Percentiles rank a stretch among this genome's conserved stretches.
These are phyloP conservation scores for Protaetia brevitarsis DNA, from an alignment of 1,140 invertebrate genomes.

Conservation along the genomic window DNA sequence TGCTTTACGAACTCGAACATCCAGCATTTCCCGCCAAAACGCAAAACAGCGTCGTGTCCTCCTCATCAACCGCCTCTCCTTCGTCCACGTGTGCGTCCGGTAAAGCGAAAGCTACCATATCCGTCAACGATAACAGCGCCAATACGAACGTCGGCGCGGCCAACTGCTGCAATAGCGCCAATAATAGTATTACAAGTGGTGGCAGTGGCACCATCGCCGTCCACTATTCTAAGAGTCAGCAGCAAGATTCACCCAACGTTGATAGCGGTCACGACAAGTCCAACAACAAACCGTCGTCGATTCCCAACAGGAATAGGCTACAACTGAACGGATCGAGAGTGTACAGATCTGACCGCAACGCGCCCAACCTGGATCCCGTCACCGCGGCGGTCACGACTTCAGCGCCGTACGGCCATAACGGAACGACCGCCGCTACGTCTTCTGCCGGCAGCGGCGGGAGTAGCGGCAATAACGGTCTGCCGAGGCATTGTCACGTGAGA, in stretches of 20 bases:
- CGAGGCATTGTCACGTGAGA: background rate
- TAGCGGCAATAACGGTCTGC: background rate
- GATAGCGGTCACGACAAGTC: slow-evolving; percentile 18
- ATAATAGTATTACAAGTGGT: background rate
- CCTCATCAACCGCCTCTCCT: background rate
- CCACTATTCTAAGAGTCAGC: slow-evolving; percentile 17
- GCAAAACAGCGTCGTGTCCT: background rate
- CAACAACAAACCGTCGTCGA: slow-evolving; percentile 19
- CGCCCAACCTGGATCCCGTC: too few relatives aligned
- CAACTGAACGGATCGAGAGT: slow-evolving; percentile 37
- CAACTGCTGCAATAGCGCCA: background rate
- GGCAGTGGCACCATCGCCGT: background rate
- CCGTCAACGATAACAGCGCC: background rate
- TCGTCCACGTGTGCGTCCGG: background rate
- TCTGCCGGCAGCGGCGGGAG: background rate
- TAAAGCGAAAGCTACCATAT: background rate
- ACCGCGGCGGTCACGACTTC: background rate
- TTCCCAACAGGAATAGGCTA: slow-evolving; percentile 10
- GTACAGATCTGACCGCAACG: slow-evolving; percentile 45
- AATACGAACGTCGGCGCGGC: background rate
- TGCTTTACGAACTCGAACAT: slow-evolving; percentile 79
- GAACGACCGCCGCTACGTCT: background rate
- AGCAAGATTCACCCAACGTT: background rate
- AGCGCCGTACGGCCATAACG: background rate
- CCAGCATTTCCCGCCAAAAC: slow-evolving; percentile 41